These are phyloP conservation scores for Cephonodes hylas DNA, from an alignment of 2,888 invertebrate species.

Conservation along the genomic window DNA sequence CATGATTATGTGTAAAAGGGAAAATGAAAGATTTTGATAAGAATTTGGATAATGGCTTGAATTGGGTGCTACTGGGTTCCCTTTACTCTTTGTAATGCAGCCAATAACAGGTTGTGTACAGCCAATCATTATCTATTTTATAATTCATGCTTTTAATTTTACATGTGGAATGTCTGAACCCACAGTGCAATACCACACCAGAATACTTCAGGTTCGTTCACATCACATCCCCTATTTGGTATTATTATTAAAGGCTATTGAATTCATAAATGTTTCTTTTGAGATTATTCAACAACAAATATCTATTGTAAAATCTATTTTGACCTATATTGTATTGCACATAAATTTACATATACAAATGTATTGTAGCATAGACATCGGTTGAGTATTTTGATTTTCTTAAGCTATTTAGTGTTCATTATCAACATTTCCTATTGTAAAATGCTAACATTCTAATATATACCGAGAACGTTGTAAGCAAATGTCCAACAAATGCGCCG, in stretches of 20 bases:
- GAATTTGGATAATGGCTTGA: background rate
- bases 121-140: background rate
- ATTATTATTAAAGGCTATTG: background rate
- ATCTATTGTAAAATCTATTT: background rate
- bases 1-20: background rate
- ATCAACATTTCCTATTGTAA: slow-evolving; percentile 18
- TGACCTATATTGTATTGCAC: background rate
- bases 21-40: background rate
- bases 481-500: slow-evolving; percentile 43
- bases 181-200: background rate
- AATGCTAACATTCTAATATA: slow-evolving; percentile 33
- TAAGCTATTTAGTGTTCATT: slow-evolving; percentile 8
- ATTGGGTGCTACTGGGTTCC: background rate
- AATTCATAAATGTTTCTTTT: background rate
- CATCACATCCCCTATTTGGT: background rate
- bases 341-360: background rate
- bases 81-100: background rate
- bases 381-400: slow-evolving; percentile 2
- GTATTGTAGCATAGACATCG: background rate
- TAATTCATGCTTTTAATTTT: background rate
- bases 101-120: background rate
- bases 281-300: background rate
- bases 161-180: background rate
- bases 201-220: background rate
- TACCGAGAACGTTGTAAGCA: slow-evolving; percentile 28